Base-by-base conservation (phyloP, 2,113 vertebrate genomes). In the Pagrus major region DNA sequence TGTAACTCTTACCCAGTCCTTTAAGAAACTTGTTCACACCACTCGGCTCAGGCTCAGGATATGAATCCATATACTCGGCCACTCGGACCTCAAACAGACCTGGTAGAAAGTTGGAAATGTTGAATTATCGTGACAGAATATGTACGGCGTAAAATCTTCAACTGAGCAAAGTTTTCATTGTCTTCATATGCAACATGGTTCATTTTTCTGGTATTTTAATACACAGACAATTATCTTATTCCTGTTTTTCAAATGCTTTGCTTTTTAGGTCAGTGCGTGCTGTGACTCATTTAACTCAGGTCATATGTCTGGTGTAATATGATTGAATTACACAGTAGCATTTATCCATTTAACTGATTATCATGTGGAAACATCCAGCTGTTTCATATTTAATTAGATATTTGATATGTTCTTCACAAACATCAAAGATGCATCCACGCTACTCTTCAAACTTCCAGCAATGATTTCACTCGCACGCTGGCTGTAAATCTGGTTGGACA, bases 11-110 rank as follows among this genome's bases (percentile, higher is more conserved):
- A 99, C 98, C 97, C 6, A 99, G 94, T 84, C 95, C 97, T 80
- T 97, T 97, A 68, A 99, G 94, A 91, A 99, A 97, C 93, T 90
- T 97, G 92, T 99, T 98, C 88, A 99, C 89, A 5, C 97, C 96
- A 21, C 95, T 97, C 27, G 95, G 95, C 85, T 97, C 97, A 0
- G 95, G 91, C 58, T 97, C 97, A 51, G 97, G 93, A 86, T 95
- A 93, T 0, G 95, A 96, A 71, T 96, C 95, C 93, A 99, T 91
- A 91, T 98, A 96, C 78, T 98, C 96, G 9, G 92, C 92, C 60
- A 97, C 97, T 91, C 97, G 94, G 49, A 96, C 78, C 90, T 99
- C 98, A 95, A 99, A 99, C 61, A 99, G 95, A 51, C 97, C 98
- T 99, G 66, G 11, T 59, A 76, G 31, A 61, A 6, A 61, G 20